Evolutionary conservation across 2,797 vertebrate genomes (phyloP).

Genomic region (Mormyrops boulengeri): DNA sequence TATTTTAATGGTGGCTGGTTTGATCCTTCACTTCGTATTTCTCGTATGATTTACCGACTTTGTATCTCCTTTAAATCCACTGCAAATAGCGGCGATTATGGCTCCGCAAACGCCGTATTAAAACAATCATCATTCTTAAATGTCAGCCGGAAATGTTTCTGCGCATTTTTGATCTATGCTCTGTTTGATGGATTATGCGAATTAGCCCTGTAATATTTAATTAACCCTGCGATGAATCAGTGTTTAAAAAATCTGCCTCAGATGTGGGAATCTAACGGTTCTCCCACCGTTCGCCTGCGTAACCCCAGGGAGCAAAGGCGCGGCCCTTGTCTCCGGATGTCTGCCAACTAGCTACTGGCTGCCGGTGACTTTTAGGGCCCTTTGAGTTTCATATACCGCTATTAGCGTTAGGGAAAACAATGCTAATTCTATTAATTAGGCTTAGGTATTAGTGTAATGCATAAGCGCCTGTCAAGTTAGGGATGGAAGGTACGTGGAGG

Average conservation of each 20-base stretch:
- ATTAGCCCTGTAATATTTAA: slow-evolving; percentile 21
- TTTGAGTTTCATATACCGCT: background rate
- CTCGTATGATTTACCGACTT: background rate
- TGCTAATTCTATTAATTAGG: slow-evolving; percentile 17
- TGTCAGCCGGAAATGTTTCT: background rate
- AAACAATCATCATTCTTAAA: slow-evolving; percentile 11
- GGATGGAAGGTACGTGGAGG: background rate
- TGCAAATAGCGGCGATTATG: slow-evolving; percentile 17
- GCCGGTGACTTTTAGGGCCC: background rate
- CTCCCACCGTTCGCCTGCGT: background rate
- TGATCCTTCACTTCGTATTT: background rate
- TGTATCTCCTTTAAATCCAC: slow-evolving; percentile 9
- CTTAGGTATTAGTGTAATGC: slow-evolving; percentile 4
- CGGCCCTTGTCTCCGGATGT: background rate
- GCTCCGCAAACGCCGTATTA: background rate
- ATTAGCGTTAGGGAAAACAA: background rate
- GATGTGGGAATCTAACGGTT: background rate
- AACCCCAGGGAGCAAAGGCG: background rate
- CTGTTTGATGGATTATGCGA: slow-evolving; percentile 9
- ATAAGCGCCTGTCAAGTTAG: background rate
- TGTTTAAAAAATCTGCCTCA: background rate
- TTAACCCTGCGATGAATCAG: slow-evolving; percentile 15
- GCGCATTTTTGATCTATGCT: slow-evolving; percentile 3
- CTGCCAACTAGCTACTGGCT: background rate
- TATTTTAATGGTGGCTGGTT: background rate